These are phyloP conservation scores for Lagopus leucura DNA, from an alignment of 2,113 vertebrate species.

Conservation along the genomic window DNA sequence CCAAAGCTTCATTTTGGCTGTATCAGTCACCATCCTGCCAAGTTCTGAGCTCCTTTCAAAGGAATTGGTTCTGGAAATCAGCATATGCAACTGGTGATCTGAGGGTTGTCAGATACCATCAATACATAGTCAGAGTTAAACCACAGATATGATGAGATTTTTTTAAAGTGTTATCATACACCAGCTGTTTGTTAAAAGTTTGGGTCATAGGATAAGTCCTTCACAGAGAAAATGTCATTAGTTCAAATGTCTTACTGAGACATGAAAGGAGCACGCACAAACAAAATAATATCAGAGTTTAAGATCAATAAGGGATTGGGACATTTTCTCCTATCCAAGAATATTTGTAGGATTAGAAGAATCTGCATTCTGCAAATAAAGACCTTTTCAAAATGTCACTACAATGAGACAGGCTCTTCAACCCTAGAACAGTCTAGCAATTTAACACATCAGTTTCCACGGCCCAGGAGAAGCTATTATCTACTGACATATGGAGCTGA, in stretches of 20 bases:
- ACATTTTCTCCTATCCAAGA: background rate
- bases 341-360: background rate
- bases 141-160: background rate
- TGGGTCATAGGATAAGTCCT: background rate
- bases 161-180: background rate
- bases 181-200: background rate
- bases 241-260: background rate
- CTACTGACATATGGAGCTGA: background rate
- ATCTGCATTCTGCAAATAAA: background rate
- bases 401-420: background rate
- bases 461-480: background rate
- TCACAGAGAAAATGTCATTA: background rate
- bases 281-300: background rate
- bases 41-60: background rate
- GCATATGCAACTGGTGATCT: background rate
- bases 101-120: background rate
- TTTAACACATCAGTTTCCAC: background rate
- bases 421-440: background rate
- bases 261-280: background rate
- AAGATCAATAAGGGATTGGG: background rate
- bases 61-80: background rate
- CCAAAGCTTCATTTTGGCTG: background rate
- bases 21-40: background rate
- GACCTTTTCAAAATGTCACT: background rate
- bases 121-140: background rate